These are phyloP conservation scores for Nymphalis urticae DNA, from an alignment of 2,888 invertebrate species.

Conservation along the genomic window DNA sequence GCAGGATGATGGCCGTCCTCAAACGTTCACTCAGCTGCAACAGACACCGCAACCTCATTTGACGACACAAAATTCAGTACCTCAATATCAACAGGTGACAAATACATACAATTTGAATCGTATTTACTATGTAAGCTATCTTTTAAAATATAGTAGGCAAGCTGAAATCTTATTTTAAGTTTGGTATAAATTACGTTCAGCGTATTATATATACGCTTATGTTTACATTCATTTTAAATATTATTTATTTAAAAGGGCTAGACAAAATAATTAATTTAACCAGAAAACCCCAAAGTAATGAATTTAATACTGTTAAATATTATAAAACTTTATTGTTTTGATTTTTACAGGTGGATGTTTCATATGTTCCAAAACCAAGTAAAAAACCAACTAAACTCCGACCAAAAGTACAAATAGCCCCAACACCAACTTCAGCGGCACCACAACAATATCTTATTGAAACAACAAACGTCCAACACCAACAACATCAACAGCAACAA, in stretches of 20 bases:
- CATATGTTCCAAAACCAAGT: slow-evolving; percentile 68
- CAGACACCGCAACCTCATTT: slow-evolving; percentile 44
- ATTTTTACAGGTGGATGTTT: slow-evolving; percentile 64
- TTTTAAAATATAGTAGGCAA: too few species aligned
- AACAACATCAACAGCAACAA: slow-evolving; percentile 51
- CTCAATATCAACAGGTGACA: slow-evolving; percentile 54
- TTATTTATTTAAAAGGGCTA: too few species aligned
- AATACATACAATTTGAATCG: not conserved
- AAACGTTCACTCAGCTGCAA: slow-evolving; percentile 51
- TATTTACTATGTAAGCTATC: not conserved
- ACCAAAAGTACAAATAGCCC: slow-evolving; percentile 58
- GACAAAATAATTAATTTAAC: too few species aligned
- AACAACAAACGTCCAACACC: slow-evolving; percentile 73
- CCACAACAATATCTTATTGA: slow-evolving; percentile 78
- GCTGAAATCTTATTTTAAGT: too few species aligned
- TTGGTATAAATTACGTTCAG: too few species aligned
- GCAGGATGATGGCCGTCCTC: slow-evolving; percentile 57
- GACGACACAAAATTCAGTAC: slow-evolving; percentile 41
- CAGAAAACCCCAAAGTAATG: too few species aligned
- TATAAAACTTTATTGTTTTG: too few species aligned
- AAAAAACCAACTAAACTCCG: slow-evolving; percentile 71
- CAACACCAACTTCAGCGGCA: slow-evolving; percentile 59
- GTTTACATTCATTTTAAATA: not conserved
- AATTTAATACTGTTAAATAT: too few species aligned
- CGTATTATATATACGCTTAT: not conserved